Evolutionary conservation across 1,140 invertebrate genomes (phyloP).

Genomic region (Tetramorium simillimum): DNA sequence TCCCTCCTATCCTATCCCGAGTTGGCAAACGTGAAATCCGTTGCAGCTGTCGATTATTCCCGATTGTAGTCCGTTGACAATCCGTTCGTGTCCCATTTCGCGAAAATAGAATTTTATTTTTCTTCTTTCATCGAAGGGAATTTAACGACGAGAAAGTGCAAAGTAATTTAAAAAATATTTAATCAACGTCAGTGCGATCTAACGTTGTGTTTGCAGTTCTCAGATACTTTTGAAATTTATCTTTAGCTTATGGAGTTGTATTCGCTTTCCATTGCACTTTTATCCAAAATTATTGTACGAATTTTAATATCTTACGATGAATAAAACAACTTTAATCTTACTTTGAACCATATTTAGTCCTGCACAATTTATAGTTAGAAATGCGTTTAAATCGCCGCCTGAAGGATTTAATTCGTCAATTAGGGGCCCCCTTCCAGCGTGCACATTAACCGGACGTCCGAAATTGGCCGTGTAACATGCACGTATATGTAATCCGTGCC

Average conservation of each 20-base stretch:
- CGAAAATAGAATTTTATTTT: slow-evolving; percentile 11
- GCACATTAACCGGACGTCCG: slow-evolving; percentile 73
- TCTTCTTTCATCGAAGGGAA: background rate
- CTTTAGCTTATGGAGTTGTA: background rate
- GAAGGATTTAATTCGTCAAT: slow-evolving; percentile 54
- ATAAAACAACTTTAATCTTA: background rate
- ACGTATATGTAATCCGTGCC: slow-evolving; percentile 80
- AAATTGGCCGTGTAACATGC: slow-evolving; percentile 82
- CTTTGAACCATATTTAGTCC: background rate
- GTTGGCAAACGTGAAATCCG: slow-evolving; percentile 54
- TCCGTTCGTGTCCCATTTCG: slow-evolving; percentile 14
- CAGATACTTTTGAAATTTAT: background rate
- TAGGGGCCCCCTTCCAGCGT: slow-evolving; percentile 45
- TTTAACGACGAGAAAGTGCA: background rate
- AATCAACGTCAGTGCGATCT: background rate
- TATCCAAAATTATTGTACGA: background rate
- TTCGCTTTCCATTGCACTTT: background rate
- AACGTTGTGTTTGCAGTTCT: background rate
- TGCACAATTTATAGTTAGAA: background rate
- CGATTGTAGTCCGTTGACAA: slow-evolving; percentile 27
- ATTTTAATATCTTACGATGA: background rate
- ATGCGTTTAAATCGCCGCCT: slow-evolving; percentile 32
- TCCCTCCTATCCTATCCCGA: background rate
- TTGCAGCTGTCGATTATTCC: slow-evolving; percentile 41
- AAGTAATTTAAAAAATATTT: background rate